Conservation (phyloP, 2,888 invertebrate species). For the Agriopis marginaria region DNA sequence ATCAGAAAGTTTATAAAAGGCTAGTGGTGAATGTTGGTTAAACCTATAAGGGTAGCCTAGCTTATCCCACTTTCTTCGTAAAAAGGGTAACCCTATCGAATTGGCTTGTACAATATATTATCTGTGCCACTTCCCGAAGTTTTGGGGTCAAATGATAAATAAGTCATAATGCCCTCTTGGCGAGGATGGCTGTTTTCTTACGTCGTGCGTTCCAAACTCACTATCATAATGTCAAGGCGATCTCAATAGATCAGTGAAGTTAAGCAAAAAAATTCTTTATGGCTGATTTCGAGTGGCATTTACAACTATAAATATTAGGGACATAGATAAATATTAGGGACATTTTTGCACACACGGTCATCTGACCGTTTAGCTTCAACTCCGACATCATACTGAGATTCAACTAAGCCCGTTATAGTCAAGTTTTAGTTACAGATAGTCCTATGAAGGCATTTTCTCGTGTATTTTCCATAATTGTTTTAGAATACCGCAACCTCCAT, state of each 20-base stretch:
- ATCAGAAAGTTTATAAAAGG: neutral
- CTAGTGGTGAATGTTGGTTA: neutral
- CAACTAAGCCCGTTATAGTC: neutral
- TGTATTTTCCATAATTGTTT: too few relatives aligned
- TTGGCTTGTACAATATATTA: constrained; percentile 30
- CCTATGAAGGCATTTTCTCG: neutral
- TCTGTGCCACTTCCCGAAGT: constrained; percentile 19
- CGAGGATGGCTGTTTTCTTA: constrained; percentile 17
- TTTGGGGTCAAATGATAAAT: constrained; percentile 33
- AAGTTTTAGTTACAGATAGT: neutral
- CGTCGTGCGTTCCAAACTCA: neutral
- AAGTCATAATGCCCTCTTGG: constrained; percentile 30
- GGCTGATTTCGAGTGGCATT: too few relatives aligned
- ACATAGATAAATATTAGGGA: too few relatives aligned
- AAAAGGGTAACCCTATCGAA: constrained; percentile 2
- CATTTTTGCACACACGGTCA: too few relatives aligned
- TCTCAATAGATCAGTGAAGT: too few relatives aligned
- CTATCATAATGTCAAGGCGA: too few relatives aligned
- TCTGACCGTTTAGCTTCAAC: neutral
- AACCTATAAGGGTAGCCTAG: neutral
- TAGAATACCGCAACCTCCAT: too few relatives aligned
- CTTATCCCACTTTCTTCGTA: constrained; percentile 3
- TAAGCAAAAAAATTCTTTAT: too few relatives aligned
- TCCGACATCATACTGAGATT: constrained; percentile 10
- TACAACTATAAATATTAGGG: too few relatives aligned